Evolutionary conservation across 2,113 vertebrate genomes (phyloP), one percentile per base, ranked within the genome.

Genomic region (Myiozetetes cayanensis): DNA sequence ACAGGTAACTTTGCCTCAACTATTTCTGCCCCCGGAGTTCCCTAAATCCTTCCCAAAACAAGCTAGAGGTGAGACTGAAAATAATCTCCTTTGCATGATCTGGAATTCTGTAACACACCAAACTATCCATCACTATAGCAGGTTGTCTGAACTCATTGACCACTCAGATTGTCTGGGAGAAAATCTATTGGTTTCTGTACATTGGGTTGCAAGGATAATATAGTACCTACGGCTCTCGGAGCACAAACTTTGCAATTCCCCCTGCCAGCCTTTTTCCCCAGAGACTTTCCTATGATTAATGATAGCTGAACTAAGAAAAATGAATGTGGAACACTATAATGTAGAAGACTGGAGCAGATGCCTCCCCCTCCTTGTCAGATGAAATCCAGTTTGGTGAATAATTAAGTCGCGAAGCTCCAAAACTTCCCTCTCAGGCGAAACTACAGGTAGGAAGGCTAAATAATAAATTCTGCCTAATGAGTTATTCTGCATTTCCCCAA

Each of bases 281-380:
- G 86, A 94, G 92, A 91, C 58, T 62, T 58, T 83, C 49, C 75
- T 59, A 87, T 93, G 96, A 97, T 97, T 95, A 96, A 97, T 96
- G 96, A 95, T 43, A 81, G 89, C 27, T 89, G 76, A 94, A 94
- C 76, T 95, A 87, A 73, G 85, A 95, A 96, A 97, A 96, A 94
- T 87, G 90, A 96, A 93, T 22, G 37, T 68, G 89, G 75, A 96
- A 91, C 39, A 44, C 53, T 74, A 6, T 65, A 88, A 94, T 37
- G 43, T 17, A 82, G 71, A 70, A 96, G 79, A 92, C 53, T 46
- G 35, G 58, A 94, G 75, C 61, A 65, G 72, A 77, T 87, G 67
- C 92, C 81, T 92, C 87, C 87, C 94, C 50, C 83, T 90, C 83
- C 79, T 80, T 94, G 80, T 95, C 91, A 92, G 85, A 93, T 59